phyloP scores from a whole-genome alignment of 2,113 vertebrate species.

The Sporophila hypoxantha region DNA sequence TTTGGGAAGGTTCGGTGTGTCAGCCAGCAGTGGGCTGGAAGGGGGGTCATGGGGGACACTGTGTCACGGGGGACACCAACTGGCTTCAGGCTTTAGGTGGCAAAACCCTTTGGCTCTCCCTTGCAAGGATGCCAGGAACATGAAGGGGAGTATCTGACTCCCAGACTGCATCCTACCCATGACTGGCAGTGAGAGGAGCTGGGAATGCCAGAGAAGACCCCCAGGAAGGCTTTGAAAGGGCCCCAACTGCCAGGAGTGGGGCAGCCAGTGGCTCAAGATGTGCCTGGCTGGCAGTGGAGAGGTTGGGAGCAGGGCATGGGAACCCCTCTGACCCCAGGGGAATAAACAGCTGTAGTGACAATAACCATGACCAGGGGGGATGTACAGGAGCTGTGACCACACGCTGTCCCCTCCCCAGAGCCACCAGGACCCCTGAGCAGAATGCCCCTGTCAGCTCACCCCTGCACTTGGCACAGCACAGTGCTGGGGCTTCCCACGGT shows the following conservation, averaged over 20 bases:
- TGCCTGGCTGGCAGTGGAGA: not conserved
- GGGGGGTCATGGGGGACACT: not conserved
- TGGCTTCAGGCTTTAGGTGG: not conserved
- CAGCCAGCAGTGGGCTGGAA: not conserved
- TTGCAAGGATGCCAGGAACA: not conserved
- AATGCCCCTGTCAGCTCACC: fast-evolving
- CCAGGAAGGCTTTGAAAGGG: not conserved
- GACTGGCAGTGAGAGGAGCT: no score
- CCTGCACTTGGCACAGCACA: not conserved
- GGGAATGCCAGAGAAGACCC: not conserved
- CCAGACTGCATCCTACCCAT: not conserved
- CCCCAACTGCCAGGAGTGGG: not conserved
- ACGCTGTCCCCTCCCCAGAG: not conserved
- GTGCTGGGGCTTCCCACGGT: not conserved
- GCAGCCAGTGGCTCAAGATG: not conserved
- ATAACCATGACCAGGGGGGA: not conserved
- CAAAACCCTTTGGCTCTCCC: not conserved
- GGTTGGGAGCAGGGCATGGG: fast-evolving
- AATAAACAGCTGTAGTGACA: not conserved
- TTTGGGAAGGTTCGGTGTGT: not conserved
- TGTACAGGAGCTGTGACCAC: not conserved
- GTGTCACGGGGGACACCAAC: not conserved
- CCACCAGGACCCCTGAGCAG: not conserved
- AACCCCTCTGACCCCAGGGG: not conserved
- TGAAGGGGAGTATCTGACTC: not conserved